Conservation (phyloP, 2,797 vertebrate genomes). For the Pangasius krempfi region DNA sequence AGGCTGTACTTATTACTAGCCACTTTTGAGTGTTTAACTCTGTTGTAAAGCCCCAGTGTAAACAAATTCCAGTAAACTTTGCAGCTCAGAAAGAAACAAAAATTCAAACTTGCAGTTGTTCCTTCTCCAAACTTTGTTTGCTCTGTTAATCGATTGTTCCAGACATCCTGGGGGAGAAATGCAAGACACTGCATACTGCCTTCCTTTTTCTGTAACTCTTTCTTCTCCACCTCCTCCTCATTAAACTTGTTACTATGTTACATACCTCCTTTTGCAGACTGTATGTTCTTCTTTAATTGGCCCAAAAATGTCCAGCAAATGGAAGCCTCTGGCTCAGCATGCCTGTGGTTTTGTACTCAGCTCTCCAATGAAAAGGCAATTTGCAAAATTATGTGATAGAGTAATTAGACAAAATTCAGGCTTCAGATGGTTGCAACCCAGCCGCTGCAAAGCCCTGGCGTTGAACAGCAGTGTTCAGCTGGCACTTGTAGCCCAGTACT, state of each 20-base stretch:
- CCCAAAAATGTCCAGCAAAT: conserved; percentile 95
- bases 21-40: conserved; percentile 47
- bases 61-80: conserved; percentile 46
- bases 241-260: conserved; percentile 13
- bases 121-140: conserved; percentile 47
- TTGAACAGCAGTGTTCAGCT: conserved; percentile 65
- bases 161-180: conserved; percentile 54
- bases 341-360: conserved; percentile 89
- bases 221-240: conserved; percentile 32
- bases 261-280: conserved; percentile 73
- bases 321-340: conserved; percentile 89
- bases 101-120: conserved; percentile 41
- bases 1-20: not conserved
- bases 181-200: conserved; percentile 46
- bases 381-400: conserved; percentile 99
- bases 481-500: conserved; percentile 80
- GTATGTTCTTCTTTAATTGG: conserved; percentile 98
- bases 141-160: conserved; percentile 49
- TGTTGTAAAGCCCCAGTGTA: conserved; percentile 55
- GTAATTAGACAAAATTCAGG: conserved; percentile 97
- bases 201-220: conserved; percentile 57
- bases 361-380: conserved; percentile 97
- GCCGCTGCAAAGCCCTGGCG: conserved; percentile 77
- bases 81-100: not conserved
- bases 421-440: conserved; percentile 88